These are phyloP conservation scores for Scomber japonicus DNA, from an alignment of 2,113 vertebrate genomes.

Conservation along the genomic window DNA sequence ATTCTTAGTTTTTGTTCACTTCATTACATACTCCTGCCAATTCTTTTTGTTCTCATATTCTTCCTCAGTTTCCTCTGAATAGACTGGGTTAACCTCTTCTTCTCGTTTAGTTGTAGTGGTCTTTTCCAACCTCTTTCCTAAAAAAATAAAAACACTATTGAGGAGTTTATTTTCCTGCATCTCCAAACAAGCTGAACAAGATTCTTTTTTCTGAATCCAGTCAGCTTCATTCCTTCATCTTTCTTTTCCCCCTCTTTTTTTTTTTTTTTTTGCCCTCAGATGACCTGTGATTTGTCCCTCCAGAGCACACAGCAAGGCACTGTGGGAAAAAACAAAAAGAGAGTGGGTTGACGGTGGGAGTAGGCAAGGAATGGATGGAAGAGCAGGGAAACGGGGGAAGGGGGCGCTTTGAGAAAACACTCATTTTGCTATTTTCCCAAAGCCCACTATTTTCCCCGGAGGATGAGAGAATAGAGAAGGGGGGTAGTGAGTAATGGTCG, in stretches of 20 bases:
- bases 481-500: background rate
- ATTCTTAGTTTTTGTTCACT: conserved; percentile 4
- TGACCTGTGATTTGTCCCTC: conserved; percentile 60
- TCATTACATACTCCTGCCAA: conserved; percentile 22
- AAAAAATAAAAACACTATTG: conserved; percentile 34
- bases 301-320: conserved; percentile 58
- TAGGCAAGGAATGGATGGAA: conserved; percentile 31
- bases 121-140: conserved; percentile 28
- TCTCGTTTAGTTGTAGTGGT: background rate
- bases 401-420: conserved; percentile 72
- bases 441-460: conserved; percentile 57
- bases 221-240: conserved; percentile 30
- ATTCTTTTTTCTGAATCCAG: conserved; percentile 18
- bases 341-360: conserved; percentile 41
- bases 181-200: conserved; percentile 17
- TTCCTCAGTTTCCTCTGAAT: background rate
- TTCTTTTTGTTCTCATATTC: background rate
- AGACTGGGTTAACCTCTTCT: background rate
- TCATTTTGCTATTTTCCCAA: conserved; percentile 73
- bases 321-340: conserved; percentile 73
- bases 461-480: conserved; percentile 32
- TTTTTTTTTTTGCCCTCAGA: conserved; percentile 50
- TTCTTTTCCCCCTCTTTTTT: conserved; percentile 4
- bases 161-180: conserved; percentile 56
- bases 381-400: conserved; percentile 40